These are phyloP conservation scores for Arion vulgaris DNA, from an alignment of 1,140 invertebrate species.

Conservation along the genomic window DNA sequence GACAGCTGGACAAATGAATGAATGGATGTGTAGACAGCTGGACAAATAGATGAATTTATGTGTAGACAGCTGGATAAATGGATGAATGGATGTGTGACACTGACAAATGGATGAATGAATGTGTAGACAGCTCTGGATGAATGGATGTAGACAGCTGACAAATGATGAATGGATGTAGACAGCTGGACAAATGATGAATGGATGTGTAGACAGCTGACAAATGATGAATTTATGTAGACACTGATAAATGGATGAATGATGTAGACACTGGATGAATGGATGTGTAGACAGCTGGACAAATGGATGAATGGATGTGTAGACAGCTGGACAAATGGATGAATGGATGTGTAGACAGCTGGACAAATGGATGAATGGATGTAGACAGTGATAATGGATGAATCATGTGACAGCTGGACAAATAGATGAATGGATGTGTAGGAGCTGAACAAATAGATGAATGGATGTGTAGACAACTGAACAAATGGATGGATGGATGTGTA, in stretches of 20 bases:
- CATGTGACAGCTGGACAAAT: background rate
- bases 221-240: no score
- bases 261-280: background rate
- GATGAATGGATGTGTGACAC: background rate
- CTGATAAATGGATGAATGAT: background rate
- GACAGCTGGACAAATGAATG: background rate
- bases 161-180: background rate
- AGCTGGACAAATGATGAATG: background rate
- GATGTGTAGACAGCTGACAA: no score
- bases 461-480: background rate
- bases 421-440: no score
- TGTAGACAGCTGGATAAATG: background rate
- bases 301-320: background rate
- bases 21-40: background rate
- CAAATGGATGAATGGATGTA: background rate
- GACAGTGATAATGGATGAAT: background rate
- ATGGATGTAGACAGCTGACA: background rate
- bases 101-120: background rate
- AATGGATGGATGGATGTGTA: background rate
- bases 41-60: background rate
- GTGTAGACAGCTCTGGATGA: background rate
- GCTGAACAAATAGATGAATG: background rate
- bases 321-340: background rate
- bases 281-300: background rate
- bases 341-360: background rate